phyloP scores from a whole-genome alignment of 2,888 invertebrate species.

The Sminthurides aquaticus region DNA sequence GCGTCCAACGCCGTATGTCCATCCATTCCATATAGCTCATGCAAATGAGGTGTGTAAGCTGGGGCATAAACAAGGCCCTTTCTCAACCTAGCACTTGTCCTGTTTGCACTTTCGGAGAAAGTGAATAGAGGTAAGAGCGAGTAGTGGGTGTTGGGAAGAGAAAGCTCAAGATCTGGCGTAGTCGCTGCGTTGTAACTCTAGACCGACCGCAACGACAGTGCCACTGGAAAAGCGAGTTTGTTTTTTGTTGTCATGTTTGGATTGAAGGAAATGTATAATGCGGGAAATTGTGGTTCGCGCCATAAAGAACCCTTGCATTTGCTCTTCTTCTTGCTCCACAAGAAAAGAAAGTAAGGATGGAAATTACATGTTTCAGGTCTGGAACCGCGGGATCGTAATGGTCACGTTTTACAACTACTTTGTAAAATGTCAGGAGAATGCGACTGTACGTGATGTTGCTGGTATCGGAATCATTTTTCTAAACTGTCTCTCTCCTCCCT shows the following conservation, averaged over 20 bases:
- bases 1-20: not conserved
- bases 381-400: constrained; percentile 77
- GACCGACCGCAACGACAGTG: too few relatives aligned
- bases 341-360: not conserved
- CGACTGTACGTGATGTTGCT: constrained; percentile 70
- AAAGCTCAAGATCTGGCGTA: too few relatives aligned
- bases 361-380: constrained; percentile 50
- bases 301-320: too few relatives aligned
- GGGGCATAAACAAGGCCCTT: not conserved
- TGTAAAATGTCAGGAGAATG: constrained; percentile 64
- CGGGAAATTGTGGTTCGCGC: too few relatives aligned
- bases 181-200: too few relatives aligned
- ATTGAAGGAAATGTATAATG: too few relatives aligned
- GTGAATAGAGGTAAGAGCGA: too few relatives aligned
- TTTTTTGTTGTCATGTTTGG: too few relatives aligned
- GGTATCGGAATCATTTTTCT: constrained; percentile 50
- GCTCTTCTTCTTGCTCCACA: too few relatives aligned
- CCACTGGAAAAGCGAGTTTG: too few relatives aligned
- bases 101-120: not conserved
- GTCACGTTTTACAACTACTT: constrained; percentile 76
- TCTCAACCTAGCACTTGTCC: not conserved
- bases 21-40: not conserved
- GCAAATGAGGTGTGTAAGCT: not conserved
- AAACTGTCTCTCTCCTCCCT: not conserved
- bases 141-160: too few relatives aligned